These are phyloP conservation scores for Micronycteris hirsuta DNA, from an alignment of 2,113 vertebrate species.

Conservation along the genomic window DNA sequence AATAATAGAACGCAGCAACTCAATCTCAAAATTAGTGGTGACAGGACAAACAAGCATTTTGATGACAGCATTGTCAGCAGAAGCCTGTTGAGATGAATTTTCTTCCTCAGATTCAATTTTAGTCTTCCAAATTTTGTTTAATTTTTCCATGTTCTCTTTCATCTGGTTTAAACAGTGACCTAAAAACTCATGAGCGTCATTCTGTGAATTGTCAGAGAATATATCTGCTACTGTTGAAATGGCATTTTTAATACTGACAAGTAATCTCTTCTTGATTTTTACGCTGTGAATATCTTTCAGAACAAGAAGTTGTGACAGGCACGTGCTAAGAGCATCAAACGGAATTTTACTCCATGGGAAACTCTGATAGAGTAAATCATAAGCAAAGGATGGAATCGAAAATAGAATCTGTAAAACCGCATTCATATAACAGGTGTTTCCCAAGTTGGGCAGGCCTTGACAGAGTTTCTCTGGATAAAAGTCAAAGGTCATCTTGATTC, in stretches of 20 bases:
- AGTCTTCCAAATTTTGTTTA: conserved; percentile 86
- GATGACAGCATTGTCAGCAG: conserved; percentile 76
- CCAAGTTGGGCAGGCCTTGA: conserved; percentile 91
- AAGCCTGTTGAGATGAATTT: conserved; percentile 1
- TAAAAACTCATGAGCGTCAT: conserved; percentile 97
- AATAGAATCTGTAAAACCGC: conserved; percentile 94
- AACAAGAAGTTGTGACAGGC: conserved; percentile 90
- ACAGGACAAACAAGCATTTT: conserved; percentile 89
- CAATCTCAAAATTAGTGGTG: conserved; percentile 93
- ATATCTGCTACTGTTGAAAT: conserved; percentile 91
- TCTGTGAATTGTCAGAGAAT: conserved; percentile 92
- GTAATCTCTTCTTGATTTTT: conserved; percentile 89
- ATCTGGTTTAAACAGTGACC: conserved; percentile 94
- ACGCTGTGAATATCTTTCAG: conserved; percentile 91
- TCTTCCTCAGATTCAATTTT: conserved; percentile 78
- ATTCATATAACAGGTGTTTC: conserved; percentile 99
- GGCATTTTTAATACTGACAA: conserved; percentile 90
- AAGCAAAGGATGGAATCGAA: conserved; percentile 92
- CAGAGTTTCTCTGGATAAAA: neutral
- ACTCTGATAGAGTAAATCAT: conserved; percentile 91
- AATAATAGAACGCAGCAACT: conserved; percentile 91
- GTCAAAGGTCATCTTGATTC: neutral
- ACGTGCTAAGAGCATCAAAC: conserved; percentile 89
- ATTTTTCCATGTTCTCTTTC: conserved; percentile 91
- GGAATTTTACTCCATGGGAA: conserved; percentile 91